phyloP scores from a whole-genome alignment of 2,113 vertebrate genomes.

The Bolborhynchus lineola region DNA sequence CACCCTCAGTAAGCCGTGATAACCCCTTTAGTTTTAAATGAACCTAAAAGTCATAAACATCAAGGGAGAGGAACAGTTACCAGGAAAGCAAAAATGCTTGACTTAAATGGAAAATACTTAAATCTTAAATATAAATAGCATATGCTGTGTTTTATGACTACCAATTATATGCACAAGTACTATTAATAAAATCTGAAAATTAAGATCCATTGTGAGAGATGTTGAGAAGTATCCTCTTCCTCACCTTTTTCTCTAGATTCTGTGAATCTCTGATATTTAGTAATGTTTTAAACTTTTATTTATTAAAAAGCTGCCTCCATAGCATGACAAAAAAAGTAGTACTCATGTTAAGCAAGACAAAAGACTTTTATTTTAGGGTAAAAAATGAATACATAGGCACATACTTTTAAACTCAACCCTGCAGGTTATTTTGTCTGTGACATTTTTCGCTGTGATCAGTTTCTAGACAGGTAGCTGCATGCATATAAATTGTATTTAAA shows the following conservation, averaged over 20 bases:
- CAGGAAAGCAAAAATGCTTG: background rate
- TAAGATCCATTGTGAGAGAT: background rate
- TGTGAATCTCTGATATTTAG: background rate
- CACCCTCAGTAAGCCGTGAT: background rate
- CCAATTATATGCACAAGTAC: background rate
- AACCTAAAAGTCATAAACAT: background rate
- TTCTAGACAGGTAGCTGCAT: background rate
- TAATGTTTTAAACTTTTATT: background rate
- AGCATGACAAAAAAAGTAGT: background rate
- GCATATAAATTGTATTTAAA: accelerated
- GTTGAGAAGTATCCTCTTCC: background rate
- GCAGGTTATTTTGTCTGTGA: background rate
- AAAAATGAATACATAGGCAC: background rate
- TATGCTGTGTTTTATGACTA: background rate
- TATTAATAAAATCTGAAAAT: background rate
- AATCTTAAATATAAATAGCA: background rate
- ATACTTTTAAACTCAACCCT: background rate
- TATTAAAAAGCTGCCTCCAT: background rate
- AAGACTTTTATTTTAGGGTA: background rate
- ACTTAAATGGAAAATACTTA: background rate
- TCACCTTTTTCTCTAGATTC: background rate
- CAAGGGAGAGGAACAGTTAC: background rate
- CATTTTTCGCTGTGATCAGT: background rate
- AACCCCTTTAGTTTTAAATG: background rate
- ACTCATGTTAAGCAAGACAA: background rate